Evolutionary conservation across 2,797 vertebrate genomes (phyloP).

Genomic region (Hoplostethus atlanticus): DNA sequence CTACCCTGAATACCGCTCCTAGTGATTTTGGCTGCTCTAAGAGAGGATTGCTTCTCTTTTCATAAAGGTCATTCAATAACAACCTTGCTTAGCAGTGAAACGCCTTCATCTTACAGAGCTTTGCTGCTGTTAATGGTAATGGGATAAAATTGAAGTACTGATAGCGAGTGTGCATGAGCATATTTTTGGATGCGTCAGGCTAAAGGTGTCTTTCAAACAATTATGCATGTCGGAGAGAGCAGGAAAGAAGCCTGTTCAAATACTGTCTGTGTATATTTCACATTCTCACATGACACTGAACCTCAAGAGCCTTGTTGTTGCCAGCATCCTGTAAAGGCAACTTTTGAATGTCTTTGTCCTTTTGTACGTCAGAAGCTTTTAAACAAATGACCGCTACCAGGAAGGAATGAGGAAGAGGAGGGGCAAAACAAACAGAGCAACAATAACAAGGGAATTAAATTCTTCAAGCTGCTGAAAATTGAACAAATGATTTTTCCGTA

Average conservation of each 20-base stretch:
- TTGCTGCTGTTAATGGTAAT: background rate
- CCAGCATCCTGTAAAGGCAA: conserved; percentile 26
- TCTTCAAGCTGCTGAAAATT: conserved; percentile 11
- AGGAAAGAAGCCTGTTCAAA: background rate
- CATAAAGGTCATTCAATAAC: background rate
- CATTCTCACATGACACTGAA: conserved; percentile 22
- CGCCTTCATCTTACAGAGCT: background rate
- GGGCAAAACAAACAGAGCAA: conserved; percentile 9
- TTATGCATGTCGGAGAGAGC: conserved; percentile 1
- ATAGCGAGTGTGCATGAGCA: background rate
- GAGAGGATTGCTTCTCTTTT: conserved; percentile 9
- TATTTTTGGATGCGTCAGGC: conserved; percentile 1
- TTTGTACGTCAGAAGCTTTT: conserved; percentile 37
- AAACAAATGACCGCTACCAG: conserved; percentile 49
- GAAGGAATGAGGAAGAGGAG: conserved; percentile 55
- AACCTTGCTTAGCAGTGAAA: background rate
- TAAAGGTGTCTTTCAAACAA: background rate
- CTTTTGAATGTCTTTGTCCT: conserved; percentile 34
- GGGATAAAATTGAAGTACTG: background rate
- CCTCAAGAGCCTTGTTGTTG: conserved; percentile 40
- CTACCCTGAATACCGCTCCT: background rate
- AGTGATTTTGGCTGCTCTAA: conserved; percentile 14
- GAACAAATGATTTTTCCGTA: conserved; percentile 12
- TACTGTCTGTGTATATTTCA: conserved; percentile 7
- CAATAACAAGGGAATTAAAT: conserved; percentile 12